Conservation (phyloP, 2,888 invertebrate species). For the Choreutis nemorana region DNA sequence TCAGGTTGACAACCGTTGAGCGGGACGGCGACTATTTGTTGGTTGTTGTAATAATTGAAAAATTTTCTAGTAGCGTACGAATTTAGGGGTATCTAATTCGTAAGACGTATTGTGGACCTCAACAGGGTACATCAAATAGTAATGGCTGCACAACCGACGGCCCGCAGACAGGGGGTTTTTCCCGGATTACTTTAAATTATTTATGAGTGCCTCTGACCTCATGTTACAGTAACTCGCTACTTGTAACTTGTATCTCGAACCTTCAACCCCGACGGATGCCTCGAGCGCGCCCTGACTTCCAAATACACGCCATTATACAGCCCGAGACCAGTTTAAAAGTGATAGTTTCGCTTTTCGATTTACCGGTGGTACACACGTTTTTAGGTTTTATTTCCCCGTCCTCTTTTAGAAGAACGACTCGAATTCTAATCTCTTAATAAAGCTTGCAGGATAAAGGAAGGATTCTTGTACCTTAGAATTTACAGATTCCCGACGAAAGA, state of each 20-base stretch:
- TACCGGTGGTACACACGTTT: conserved; percentile 35
- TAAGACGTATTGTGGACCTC: conserved; percentile 36
- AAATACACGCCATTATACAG: conserved; percentile 27
- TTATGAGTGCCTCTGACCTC: conserved; percentile 59
- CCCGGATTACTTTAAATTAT: conserved; percentile 61
- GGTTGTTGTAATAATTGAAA: no score
- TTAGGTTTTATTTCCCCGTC: conserved; percentile 30
- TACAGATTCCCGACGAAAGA: no score
- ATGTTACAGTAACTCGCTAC: conserved; percentile 26
- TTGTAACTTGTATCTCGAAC: no score
- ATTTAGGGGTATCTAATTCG: conserved; percentile 39
- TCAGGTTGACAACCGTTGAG: no score
- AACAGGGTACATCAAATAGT: conserved; percentile 45
- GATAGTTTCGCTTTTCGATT: conserved; percentile 49
- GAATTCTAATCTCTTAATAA: no score
- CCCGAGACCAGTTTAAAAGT: conserved; percentile 34
- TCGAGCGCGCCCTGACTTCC: conserved; percentile 36
- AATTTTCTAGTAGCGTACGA: no score
- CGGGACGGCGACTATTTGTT: no score
- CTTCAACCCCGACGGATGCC: conserved; percentile 23
- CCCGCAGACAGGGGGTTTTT: conserved; percentile 54
- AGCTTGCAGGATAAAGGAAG: no score
- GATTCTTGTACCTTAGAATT: no score
- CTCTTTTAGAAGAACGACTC: no score
- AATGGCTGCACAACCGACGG: conserved; percentile 32